Evolutionary conservation across 1,140 invertebrate genomes (phyloP).

Genomic region (Caerostris darwini): DNA sequence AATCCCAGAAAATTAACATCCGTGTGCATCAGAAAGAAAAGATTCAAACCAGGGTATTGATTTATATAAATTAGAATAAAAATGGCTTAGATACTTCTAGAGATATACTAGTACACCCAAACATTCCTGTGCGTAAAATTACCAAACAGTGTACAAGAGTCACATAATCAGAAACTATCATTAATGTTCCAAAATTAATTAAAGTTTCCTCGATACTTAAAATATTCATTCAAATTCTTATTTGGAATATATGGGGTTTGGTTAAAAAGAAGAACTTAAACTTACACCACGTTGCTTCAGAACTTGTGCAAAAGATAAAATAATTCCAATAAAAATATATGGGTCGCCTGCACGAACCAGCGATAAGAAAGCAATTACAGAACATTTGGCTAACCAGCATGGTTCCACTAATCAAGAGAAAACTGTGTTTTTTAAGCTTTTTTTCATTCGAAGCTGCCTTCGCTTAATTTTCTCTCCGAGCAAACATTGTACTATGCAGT

Average conservation of each 20-base stretch:
- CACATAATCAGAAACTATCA: too few species aligned
- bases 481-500: conserved; percentile 50
- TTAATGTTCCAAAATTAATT: not conserved
- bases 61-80: conserved; percentile 1
- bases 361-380: conserved; percentile 71
- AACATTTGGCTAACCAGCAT: conserved; percentile 59
- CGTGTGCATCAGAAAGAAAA: not conserved
- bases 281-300: not conserved
- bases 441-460: conserved; percentile 19
- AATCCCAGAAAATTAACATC: conserved; percentile 66
- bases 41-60: conserved; percentile 29
- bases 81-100: not conserved
- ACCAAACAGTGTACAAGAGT: too few species aligned
- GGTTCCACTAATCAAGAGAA: conserved; percentile 54
- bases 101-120: not conserved
- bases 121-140: too few species aligned
- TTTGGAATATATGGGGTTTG: too few species aligned
- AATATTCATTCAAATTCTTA: not conserved
- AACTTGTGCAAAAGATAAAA: conserved; percentile 17
- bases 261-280: not conserved
- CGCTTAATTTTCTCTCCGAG: conserved; percentile 58
- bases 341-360: not conserved
- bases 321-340: conserved; percentile 53
- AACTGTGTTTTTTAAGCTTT: conserved; percentile 35
- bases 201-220: not conserved